These are phyloP conservation scores for Eupithecia centaureata DNA, from an alignment of 2,888 invertebrate species.

Conservation along the genomic window DNA sequence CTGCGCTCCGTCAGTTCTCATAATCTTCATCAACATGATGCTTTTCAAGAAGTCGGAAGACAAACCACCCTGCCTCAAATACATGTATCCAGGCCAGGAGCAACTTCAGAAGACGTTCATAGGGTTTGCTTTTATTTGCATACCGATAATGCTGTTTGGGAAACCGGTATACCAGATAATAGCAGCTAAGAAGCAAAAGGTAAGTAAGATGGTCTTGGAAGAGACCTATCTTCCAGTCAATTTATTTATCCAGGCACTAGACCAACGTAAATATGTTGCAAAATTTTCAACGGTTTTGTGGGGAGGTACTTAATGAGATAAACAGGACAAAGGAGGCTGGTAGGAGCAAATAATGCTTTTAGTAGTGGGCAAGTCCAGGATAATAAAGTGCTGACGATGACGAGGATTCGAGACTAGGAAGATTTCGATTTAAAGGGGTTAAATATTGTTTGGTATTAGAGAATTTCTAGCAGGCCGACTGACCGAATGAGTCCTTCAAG, in stretches of 20 bases:
- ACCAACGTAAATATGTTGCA: background rate
- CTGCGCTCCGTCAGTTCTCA: conserved; percentile 91
- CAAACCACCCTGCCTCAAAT: conserved; percentile 76
- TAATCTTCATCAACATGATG: conserved; percentile 93
- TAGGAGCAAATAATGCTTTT: background rate
- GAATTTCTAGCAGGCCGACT: background rate
- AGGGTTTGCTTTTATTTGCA: conserved; percentile 86
- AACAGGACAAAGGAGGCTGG: background rate
- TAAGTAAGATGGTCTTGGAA: conserved; percentile 37
- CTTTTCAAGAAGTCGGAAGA: conserved; percentile 80
- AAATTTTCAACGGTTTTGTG: too few relatives aligned
- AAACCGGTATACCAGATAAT: conserved; percentile 88
- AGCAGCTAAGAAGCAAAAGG: conserved; percentile 72
- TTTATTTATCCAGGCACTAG: background rate
- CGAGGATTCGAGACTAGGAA: background rate
- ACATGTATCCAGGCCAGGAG: conserved; percentile 85
- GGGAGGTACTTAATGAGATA: background rate
- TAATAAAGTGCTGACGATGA: background rate
- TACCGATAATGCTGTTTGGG: conserved; percentile 91
- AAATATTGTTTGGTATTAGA: too few relatives aligned
- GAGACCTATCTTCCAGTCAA: too few relatives aligned
- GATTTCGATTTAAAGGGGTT: too few relatives aligned
- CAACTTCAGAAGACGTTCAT: conserved; percentile 86
- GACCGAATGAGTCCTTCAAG: background rate
- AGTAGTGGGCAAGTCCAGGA: background rate